Percentiles rank a stretch among this genome's conserved stretches.
Evolutionary conservation across 2,113 vertebrate species (phyloP).

Genomic region (Pipra filicauda): DNA sequence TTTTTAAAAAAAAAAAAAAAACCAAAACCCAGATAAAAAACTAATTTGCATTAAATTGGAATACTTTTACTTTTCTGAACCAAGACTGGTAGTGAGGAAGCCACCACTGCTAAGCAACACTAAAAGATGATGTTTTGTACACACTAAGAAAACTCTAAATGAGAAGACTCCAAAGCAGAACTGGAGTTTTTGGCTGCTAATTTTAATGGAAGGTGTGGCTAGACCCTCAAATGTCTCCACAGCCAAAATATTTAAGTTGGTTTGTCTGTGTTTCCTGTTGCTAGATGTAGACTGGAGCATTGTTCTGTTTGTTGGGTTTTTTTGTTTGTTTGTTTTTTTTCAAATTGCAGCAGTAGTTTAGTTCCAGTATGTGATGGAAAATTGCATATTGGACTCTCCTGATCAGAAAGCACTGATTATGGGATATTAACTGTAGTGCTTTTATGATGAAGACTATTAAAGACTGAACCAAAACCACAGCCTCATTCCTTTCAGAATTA

Average conservation of each 20-base stretch:
- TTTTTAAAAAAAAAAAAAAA: background rate
- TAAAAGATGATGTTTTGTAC: background rate
- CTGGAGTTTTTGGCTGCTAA: background rate
- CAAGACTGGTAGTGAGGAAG: background rate
- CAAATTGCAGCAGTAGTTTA: background rate
- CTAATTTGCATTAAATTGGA: background rate
- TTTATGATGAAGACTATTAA: constrained; percentile 39
- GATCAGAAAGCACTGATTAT: constrained; percentile 36
- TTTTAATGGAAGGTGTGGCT: background rate
- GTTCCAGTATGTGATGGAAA: constrained; percentile 8
- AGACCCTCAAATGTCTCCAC: background rate
- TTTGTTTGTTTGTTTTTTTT: background rate
- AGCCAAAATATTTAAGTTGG: background rate
- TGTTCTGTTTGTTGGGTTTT: background rate
- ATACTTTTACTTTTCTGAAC: constrained; percentile 33
- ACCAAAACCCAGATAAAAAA: background rate
- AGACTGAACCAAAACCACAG: constrained; percentile 23
- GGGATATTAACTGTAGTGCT: constrained; percentile 34
- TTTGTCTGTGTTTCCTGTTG: background rate
- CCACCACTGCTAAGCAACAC: background rate
- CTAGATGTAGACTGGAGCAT: background rate
- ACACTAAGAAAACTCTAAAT: background rate
- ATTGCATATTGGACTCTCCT: constrained; percentile 33
- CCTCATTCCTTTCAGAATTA: constrained; percentile 17
- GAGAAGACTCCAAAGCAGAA: background rate